A percentile compares a stretch with the other conserved stretches of the same genome.
Evolutionary conservation across 2,888 invertebrate genomes (phyloP).

Genomic region (Xiphydria camelus): DNA sequence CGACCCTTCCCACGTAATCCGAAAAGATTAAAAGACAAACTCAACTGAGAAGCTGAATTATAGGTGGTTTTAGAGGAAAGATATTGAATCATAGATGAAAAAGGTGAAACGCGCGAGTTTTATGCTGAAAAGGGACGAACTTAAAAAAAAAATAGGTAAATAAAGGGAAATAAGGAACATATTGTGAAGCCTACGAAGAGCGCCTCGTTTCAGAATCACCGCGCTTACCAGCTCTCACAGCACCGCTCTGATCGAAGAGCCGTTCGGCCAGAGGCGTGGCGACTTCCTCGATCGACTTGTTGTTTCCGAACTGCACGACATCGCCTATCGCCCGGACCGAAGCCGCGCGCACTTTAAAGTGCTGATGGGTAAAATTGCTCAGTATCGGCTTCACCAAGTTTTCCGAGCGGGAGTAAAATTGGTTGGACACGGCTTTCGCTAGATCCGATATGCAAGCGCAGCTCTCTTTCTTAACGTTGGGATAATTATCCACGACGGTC

Average conservation of each 20-base stretch:
- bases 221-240: slow-evolving; percentile 67
- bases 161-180: too few relatives aligned
- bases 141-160: too few relatives aligned
- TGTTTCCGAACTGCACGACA: slow-evolving; percentile 67
- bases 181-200: too few relatives aligned
- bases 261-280: slow-evolving; percentile 82
- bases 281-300: slow-evolving; percentile 72
- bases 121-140: too few relatives aligned
- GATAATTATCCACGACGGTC: slow-evolving; percentile 76
- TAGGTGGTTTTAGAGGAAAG: too few relatives aligned
- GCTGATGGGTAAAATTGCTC: slow-evolving; percentile 77
- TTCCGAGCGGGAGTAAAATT: slow-evolving; percentile 78
- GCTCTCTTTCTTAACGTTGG: slow-evolving; percentile 78
- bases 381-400: slow-evolving; percentile 74
- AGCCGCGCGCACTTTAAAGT: slow-evolving; percentile 76
- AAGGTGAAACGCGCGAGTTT: too few relatives aligned
- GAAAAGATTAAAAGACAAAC: too few relatives aligned
- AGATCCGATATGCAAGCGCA: slow-evolving; percentile 73
- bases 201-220: too few relatives aligned
- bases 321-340: slow-evolving; percentile 74
- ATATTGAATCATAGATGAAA: background rate
- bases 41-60: too few relatives aligned
- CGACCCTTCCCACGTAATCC: too few relatives aligned
- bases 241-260: slow-evolving; percentile 81
- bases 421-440: slow-evolving; percentile 65